Conservation (phyloP, 2,113 vertebrate species). For the Isurus oxyrinchus region DNA sequence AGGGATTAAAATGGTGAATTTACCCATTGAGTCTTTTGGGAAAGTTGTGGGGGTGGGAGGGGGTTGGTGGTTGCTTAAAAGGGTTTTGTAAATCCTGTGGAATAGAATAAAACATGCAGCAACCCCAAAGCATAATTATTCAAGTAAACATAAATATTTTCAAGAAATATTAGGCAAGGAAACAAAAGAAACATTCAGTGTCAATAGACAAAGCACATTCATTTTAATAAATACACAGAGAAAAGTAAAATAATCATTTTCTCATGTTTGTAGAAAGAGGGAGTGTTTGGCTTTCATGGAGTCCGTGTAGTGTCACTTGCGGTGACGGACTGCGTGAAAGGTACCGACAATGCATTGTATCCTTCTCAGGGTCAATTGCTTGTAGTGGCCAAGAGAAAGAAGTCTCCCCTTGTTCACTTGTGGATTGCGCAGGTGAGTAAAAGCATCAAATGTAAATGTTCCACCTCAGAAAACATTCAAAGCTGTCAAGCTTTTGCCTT, state of each 20-base stretch:
- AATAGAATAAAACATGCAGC: background rate
- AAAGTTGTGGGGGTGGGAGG: background rate
- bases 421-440: conserved; percentile 73
- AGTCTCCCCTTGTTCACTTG: conserved; percentile 80
- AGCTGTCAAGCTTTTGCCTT: conserved; percentile 40
- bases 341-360: conserved; percentile 68
- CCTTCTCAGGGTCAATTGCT: conserved; percentile 58
- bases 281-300: conserved; percentile 88
- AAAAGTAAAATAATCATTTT: background rate
- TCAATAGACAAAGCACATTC: background rate
- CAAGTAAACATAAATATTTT: background rate
- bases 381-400: conserved; percentile 71
- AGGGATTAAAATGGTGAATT: background rate
- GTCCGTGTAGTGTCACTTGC: conserved; percentile 78
- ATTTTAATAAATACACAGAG: background rate
- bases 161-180: background rate
- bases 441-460: background rate
- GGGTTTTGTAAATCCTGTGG: background rate
- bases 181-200: background rate
- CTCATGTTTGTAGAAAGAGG: conserved; percentile 64
- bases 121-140: background rate
- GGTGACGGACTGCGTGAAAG: conserved; percentile 83
- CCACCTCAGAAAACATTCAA: conserved; percentile 43
- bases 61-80: background rate
- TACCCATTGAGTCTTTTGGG: background rate